Percentiles rank a stretch among this genome's conserved stretches.
phyloP scores from a whole-genome alignment of 23 tunicate species.

The Halocynthia aurantium region DNA sequence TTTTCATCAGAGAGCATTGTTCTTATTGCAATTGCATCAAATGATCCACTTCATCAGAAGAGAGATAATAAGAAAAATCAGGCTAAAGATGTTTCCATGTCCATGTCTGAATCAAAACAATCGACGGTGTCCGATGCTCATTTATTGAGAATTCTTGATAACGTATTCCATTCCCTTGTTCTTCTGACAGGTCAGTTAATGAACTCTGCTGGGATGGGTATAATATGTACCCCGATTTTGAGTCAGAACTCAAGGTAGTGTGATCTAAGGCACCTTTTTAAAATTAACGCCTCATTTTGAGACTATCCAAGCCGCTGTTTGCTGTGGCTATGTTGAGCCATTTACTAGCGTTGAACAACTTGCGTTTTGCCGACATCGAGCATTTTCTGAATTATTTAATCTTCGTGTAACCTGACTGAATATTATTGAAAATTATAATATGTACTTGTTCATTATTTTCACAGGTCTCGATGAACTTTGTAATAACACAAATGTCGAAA shows the following conservation, averaged over 20 bases:
- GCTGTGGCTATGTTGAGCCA: too few species aligned
- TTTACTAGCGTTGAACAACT: too few species aligned
- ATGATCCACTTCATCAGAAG: not conserved
- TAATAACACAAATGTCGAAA: conserved; percentile 47
- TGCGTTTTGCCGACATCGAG: too few species aligned
- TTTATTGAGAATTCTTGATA: conserved; percentile 44
- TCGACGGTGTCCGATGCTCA: conserved; percentile 68
- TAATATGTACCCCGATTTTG: too few species aligned
- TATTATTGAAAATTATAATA: not conserved
- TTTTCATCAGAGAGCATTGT: conserved; percentile 69
- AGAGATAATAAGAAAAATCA: not conserved
- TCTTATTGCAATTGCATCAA: conserved; percentile 54
- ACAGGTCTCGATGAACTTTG: conserved; percentile 63
- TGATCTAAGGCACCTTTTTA: too few species aligned
- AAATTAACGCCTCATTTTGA: too few species aligned
- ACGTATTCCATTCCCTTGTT: conserved; percentile 73
- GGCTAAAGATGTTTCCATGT: too few species aligned
- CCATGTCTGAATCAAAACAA: not conserved
- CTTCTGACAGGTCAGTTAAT: conserved; percentile 57
- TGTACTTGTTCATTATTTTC: not conserved
- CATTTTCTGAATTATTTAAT: too few species aligned
- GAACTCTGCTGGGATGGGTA: too few species aligned
- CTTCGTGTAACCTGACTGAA: too few species aligned
- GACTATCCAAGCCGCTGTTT: too few species aligned
- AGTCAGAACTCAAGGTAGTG: too few species aligned